Evolutionary conservation across 2,797 vertebrate genomes (phyloP), one percentile per base, ranked within the genome.

Genomic region (Numenius phaeopus): DNA sequence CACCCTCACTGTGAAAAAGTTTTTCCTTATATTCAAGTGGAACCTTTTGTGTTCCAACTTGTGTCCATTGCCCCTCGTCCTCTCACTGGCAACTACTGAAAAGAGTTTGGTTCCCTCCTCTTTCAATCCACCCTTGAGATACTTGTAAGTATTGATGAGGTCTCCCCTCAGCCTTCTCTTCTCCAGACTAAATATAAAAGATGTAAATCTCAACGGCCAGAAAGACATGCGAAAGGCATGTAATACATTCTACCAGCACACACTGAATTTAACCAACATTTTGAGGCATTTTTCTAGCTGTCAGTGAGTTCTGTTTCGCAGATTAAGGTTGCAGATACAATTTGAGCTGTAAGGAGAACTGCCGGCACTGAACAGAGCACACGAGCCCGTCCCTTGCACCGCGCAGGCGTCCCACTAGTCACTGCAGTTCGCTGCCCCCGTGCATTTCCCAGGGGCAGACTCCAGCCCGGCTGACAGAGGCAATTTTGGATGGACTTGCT

Each of bases 401-500:
- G 47, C 44, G 32, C 52, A 64, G 66, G 57, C 10, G 5, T 46
- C 77, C 70, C 66, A 62, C 50, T 24, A 19, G 40, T 17, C 71
- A 47, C 4, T 27, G 61, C 83, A 50, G 54, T 70, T 70, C 77
- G 89, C 81, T 92, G 93, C 62, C 78, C 78, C 40, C 7, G 23
- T 15, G 67, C 59, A 23, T 70, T 81, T 87, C 34, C 65, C 70
- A 77, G 42, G 58, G 49, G 34, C 29, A 69, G 40, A 62, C 55
- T n/a, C 40, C 16, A 69, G 40, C 75, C 84, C n/a, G 84, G 90
- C 58, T 70, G 73, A 77, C 55, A 93, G 85, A 62, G 27, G 86
- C 44, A n/a, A 54, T 76, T 94, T 46, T 73, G 86, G 90, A 93
- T 23, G n/a, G 88, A 85, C 64, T 72, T 50, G 71, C 75, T 87